phyloP scores from a whole-genome alignment of 2,797 vertebrate species.

The Diceros bicornis region DNA sequence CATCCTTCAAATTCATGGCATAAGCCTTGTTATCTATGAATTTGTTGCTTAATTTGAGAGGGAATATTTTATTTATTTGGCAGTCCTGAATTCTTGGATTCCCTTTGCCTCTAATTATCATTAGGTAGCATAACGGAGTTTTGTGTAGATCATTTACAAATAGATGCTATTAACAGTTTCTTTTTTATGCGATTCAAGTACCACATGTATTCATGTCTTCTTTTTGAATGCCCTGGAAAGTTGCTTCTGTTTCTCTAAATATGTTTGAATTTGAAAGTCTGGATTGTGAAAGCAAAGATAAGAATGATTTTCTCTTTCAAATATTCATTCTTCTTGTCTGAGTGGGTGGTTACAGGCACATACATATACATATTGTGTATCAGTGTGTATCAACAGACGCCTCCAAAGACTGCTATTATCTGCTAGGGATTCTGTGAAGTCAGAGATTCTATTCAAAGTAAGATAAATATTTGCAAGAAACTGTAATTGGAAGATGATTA shows the following conservation, averaged over 20 bases:
- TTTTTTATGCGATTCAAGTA: conserved; percentile 28
- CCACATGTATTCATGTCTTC: conserved; percentile 60
- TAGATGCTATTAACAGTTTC: conserved; percentile 63
- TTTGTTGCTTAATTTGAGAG: conserved; percentile 85
- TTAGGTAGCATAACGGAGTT: conserved; percentile 66
- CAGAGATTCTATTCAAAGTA: conserved; percentile 81
- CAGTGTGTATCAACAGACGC: conserved; percentile 82
- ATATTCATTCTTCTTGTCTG: conserved; percentile 82
- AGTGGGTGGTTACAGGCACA: conserved; percentile 84
- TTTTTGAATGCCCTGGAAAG: conserved; percentile 72
- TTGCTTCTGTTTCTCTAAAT: conserved; percentile 80
- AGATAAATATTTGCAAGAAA: conserved; percentile 84
- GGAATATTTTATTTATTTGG: conserved; percentile 85
- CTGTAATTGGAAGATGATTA: conserved; percentile 79
- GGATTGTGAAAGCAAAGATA: conserved; percentile 80
- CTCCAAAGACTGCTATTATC: conserved; percentile 85
- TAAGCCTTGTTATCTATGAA: conserved; percentile 85
- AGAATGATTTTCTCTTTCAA: conserved; percentile 74
- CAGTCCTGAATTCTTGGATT: conserved; percentile 80
- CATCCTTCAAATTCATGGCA: conserved; percentile 86
- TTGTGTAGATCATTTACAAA: conserved; percentile 74
- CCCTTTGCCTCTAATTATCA: conserved; percentile 65
- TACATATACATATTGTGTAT: conserved; percentile 83
- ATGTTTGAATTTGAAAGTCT: conserved; percentile 76
- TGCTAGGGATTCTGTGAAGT: conserved; percentile 82